Percentiles rank a stretch among this genome's conserved stretches.
Conservation (phyloP, 2,797 vertebrate genomes). For the Channa striata region DNA sequence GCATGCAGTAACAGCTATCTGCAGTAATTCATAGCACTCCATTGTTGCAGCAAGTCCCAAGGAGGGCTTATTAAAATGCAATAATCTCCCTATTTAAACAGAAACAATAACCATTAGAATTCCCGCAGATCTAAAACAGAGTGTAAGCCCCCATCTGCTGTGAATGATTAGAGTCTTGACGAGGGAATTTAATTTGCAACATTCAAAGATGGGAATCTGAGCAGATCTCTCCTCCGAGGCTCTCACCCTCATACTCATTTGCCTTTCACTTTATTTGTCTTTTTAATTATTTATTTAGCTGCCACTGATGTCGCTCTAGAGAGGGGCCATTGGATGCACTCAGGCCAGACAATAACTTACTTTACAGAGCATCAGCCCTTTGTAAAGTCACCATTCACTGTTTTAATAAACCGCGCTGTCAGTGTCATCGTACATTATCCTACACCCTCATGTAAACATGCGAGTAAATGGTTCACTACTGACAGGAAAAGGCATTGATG, state of each 20-base stretch:
- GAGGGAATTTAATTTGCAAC: slow-evolving; percentile 99
- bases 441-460: neutral
- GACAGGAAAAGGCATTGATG: neutral
- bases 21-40: slow-evolving; percentile 97
- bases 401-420: slow-evolving; percentile 13
- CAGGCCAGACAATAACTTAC: slow-evolving; percentile 48
- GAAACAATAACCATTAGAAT: slow-evolving; percentile 99
- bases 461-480: neutral
- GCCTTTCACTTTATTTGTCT: slow-evolving; percentile 77
- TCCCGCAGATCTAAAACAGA: slow-evolving; percentile 98
- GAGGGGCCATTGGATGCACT: slow-evolving; percentile 55
- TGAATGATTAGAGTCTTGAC: slow-evolving; percentile 99
- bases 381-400: slow-evolving; percentile 15
- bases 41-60: slow-evolving; percentile 98
- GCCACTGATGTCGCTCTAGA: slow-evolving; percentile 69
- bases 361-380: slow-evolving; percentile 26
- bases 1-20: slow-evolving; percentile 97
- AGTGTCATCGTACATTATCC: slow-evolving; percentile 2
- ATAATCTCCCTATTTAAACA: slow-evolving; percentile 99
- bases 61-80: slow-evolving; percentile 99
- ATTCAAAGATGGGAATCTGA: slow-evolving; percentile 98
- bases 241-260: slow-evolving; percentile 91
- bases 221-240: slow-evolving; percentile 94
- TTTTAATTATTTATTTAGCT: slow-evolving; percentile 81
- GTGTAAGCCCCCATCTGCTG: slow-evolving; percentile 98